A percentile compares a stretch with the other conserved stretches of the same genome.
These are phyloP conservation scores for Sebastes matsubarae DNA, from an alignment of 2,797 vertebrate genomes.

Conservation along the genomic window DNA sequence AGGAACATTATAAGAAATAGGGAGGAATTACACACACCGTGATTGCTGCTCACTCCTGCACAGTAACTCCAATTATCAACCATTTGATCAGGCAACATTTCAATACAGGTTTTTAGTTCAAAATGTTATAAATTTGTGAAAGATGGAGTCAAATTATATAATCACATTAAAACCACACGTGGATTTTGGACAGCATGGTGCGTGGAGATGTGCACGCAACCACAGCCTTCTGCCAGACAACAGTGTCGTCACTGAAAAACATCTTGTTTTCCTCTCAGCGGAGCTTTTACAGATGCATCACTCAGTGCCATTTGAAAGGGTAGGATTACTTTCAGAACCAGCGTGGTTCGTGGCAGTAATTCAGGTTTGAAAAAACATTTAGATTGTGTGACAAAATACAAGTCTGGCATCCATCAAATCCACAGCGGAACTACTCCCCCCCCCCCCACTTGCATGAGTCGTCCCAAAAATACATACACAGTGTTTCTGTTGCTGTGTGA, in stretches of 20 bases:
- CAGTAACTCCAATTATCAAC: not conserved
- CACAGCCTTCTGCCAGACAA: slow-evolving; percentile 11
- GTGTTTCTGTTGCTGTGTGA: slow-evolving; percentile 45
- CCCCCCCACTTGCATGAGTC: slow-evolving; percentile 9
- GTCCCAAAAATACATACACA: slow-evolving; percentile 32
- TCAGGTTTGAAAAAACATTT: slow-evolving; percentile 13
- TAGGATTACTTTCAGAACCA: slow-evolving; percentile 7
- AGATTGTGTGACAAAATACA: slow-evolving; percentile 21
- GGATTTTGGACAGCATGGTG: slow-evolving; percentile 5
- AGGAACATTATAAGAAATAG: not conserved
- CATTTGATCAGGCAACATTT: not conserved
- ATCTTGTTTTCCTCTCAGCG: slow-evolving; percentile 12
- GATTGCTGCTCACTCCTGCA: not conserved
- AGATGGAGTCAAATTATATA: not conserved
- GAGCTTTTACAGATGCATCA: slow-evolving; percentile 16
- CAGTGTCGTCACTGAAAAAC: slow-evolving; percentile 16
- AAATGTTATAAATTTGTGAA: not conserved
- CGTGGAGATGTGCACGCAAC: not conserved
- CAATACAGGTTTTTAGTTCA: not conserved
- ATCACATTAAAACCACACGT: not conserved
- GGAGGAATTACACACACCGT: not conserved
- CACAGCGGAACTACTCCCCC: not conserved
- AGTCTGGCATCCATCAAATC: slow-evolving; percentile 30
- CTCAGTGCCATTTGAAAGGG: slow-evolving; percentile 21
- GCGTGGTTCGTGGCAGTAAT: slow-evolving; percentile 23